These are phyloP conservation scores for Triplophysa rosa DNA, from an alignment of 2,113 vertebrate species.

Conservation along the genomic window DNA sequence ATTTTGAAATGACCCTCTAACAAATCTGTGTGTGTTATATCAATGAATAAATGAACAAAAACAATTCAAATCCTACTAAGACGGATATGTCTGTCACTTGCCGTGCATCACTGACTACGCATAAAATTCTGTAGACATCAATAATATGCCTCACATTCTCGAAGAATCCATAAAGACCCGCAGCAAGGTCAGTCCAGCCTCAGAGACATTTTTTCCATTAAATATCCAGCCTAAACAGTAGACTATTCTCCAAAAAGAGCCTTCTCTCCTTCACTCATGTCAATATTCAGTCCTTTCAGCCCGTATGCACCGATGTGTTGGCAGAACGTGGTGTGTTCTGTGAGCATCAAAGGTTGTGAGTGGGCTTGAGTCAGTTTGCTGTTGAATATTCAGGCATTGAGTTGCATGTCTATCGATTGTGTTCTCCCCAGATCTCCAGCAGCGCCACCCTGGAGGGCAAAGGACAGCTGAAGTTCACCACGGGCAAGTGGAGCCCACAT, in stretches of 20 bases:
- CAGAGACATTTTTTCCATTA: conserved; percentile 16
- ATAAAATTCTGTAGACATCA: too few species aligned
- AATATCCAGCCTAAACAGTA: conserved; percentile 21
- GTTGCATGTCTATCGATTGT: conserved; percentile 41
- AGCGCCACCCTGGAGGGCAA: conserved; percentile 89
- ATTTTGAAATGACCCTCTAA: too few species aligned
- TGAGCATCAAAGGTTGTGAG: neutral
- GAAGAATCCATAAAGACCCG: neutral
- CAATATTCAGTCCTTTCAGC: conserved; percentile 11
- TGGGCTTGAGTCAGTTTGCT: neutral
- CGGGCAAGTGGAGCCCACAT: conserved; percentile 94
- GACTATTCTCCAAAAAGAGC: neutral
- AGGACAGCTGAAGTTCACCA: conserved; percentile 94
- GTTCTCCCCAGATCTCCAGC: conserved; percentile 81
- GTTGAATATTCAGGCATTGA: conserved; percentile 36
- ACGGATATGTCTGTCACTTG: too few species aligned
- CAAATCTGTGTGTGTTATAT: too few species aligned
- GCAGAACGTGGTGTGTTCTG: neutral
- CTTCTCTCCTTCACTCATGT: conserved; percentile 19
- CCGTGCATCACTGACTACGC: too few species aligned
- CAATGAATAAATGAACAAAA: too few species aligned
- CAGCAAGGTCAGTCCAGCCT: conserved; percentile 20
- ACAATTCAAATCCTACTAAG: too few species aligned
- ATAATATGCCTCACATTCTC: too few species aligned
- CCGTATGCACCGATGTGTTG: neutral